phyloP scores from a whole-genome alignment of 2,113 vertebrate genomes.

The Sclerurus mexicanus region DNA sequence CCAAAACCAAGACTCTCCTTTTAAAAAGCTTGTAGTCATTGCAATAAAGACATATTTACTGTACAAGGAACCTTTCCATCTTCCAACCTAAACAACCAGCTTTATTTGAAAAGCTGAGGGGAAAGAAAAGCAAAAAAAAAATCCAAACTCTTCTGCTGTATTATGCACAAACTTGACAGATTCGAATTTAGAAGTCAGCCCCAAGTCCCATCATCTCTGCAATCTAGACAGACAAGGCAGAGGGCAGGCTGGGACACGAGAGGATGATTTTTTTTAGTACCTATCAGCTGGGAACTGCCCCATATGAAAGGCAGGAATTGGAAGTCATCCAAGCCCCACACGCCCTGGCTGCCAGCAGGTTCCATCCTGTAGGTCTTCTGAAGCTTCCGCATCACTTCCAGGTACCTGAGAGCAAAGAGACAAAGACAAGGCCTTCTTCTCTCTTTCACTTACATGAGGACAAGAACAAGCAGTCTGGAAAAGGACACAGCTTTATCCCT shows the following conservation, averaged over 20 bases:
- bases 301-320: conserved; percentile 98
- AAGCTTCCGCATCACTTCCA: conserved; percentile 91
- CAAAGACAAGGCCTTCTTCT: background rate
- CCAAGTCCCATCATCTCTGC: background rate
- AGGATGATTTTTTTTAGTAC: conserved; percentile 49
- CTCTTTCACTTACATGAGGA: background rate
- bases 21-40: background rate
- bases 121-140: background rate
- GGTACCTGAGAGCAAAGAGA: conserved; percentile 78
- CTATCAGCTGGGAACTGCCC: conserved; percentile 94
- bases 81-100: background rate
- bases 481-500: background rate
- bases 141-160: background rate
- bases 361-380: conserved; percentile 98
- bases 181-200: background rate
- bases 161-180: background rate
- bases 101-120: background rate
- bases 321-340: conserved; percentile 98
- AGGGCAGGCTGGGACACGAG: background rate
- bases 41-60: background rate
- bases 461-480: background rate
- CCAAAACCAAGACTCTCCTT: background rate
- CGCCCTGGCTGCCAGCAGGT: conserved; percentile 95
- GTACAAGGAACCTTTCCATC: background rate
- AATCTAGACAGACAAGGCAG: background rate